These are phyloP conservation scores for Austrofundulus limnaeus DNA, from an alignment of 2,113 vertebrate genomes.

Conservation along the genomic window DNA sequence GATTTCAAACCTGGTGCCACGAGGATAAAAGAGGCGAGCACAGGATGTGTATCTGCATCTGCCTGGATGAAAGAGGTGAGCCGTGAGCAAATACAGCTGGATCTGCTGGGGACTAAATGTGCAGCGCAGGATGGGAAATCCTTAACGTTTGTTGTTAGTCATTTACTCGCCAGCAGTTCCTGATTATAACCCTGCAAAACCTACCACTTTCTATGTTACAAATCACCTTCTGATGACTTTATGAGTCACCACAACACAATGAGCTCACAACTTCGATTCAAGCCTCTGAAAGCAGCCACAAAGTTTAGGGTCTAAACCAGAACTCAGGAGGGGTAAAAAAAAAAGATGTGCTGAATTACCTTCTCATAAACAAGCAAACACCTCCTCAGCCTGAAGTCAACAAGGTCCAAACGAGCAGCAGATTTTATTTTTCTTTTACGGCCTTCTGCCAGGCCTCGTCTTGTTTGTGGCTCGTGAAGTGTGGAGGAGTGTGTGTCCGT, in stretches of 20 bases:
- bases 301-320: not conserved
- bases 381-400: not conserved
- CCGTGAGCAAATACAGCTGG: slow-evolving; percentile 58
- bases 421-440: not conserved
- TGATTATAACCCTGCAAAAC: slow-evolving; percentile 18
- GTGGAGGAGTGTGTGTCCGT: not conserved
- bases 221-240: slow-evolving; percentile 36
- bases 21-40: slow-evolving; percentile 7
- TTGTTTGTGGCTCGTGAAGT: slow-evolving; percentile 39
- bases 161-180: slow-evolving; percentile 3
- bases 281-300: slow-evolving; percentile 23
- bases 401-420: not conserved
- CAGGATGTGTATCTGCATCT: slow-evolving; percentile 16
- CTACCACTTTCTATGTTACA: slow-evolving; percentile 36
- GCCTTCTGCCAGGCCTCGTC: slow-evolving; percentile 28
- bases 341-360: not conserved
- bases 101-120: slow-evolving; percentile 2
- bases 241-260: slow-evolving; percentile 44
- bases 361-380: not conserved
- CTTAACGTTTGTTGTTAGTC: slow-evolving; percentile 7
- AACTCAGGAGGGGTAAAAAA: not conserved
- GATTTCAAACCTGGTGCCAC: slow-evolving; percentile 8
- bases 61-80: slow-evolving; percentile 47
- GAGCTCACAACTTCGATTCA: slow-evolving; percentile 4
- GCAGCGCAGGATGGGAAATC: slow-evolving; percentile 27